phyloP scores from a whole-genome alignment of 2,113 vertebrate genomes.

The Mola mola region DNA sequence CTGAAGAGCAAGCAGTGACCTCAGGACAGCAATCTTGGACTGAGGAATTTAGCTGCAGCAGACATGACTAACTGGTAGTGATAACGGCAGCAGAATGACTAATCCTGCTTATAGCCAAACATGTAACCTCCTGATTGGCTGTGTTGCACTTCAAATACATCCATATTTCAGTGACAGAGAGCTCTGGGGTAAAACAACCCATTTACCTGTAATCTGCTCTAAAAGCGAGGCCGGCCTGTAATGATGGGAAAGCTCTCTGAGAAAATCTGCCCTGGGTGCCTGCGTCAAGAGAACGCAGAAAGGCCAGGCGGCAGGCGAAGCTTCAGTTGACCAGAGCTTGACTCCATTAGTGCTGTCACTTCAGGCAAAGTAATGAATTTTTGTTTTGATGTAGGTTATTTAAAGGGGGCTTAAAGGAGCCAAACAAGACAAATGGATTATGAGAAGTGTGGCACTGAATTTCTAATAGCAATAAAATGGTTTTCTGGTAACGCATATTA shows the following conservation, averaged over 20 bases:
- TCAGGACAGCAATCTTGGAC: conserved; percentile 47
- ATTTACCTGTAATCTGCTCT: conserved; percentile 71
- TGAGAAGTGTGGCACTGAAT: background rate
- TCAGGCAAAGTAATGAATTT: conserved; percentile 27
- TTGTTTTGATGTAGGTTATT: conserved; percentile 10
- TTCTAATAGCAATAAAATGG: background rate
- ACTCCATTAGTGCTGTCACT: conserved; percentile 39
- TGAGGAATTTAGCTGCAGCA: conserved; percentile 57
- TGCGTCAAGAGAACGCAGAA: conserved; percentile 16
- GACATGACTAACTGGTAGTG: conserved; percentile 43
- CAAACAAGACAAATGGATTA: background rate
- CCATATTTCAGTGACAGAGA: conserved; percentile 76
- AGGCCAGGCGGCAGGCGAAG: conserved; percentile 10
- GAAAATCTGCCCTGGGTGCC: conserved; percentile 26
- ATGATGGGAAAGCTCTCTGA: conserved; percentile 34
- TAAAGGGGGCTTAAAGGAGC: conserved; percentile 3
- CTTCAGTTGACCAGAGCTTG: conserved; percentile 53
- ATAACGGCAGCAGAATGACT: conserved; percentile 56
- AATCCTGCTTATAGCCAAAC: conserved; percentile 63
- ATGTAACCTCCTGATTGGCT: conserved; percentile 40
- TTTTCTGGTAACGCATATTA: too few species aligned
- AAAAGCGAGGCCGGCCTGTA: conserved; percentile 34
- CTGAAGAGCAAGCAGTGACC: conserved; percentile 43
- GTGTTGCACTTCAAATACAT: conserved; percentile 67
- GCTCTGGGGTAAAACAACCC: conserved; percentile 68